Evolutionary conservation across 2,113 vertebrate species (phyloP).

Genomic region (Hydrolagus affinis): DNA sequence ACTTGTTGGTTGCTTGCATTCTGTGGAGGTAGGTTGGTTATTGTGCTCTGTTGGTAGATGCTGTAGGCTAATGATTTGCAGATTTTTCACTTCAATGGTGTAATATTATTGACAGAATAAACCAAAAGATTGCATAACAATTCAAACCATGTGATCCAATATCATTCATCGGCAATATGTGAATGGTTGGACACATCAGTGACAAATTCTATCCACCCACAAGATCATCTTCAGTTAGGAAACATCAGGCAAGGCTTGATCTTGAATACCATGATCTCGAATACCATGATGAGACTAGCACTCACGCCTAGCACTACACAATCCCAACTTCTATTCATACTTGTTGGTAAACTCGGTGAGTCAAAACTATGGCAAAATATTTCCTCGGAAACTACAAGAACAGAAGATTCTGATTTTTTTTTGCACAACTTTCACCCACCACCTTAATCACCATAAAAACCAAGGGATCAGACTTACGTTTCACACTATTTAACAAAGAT

Average conservation of each 20-base stretch:
- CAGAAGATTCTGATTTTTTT: neutral
- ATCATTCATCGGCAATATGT: too few species aligned
- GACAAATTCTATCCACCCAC: neutral
- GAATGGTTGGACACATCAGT: neutral
- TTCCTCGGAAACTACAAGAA: neutral
- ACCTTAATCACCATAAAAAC: conserved; percentile 35
- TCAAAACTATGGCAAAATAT: neutral
- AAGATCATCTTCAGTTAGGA: neutral
- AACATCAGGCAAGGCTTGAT: neutral
- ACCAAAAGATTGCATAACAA: neutral
- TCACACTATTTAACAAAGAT: conserved; percentile 56
- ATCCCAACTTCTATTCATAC: neutral
- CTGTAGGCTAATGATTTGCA: neutral
- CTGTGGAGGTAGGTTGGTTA: neutral
- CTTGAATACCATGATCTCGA: neutral
- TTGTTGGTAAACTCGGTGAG: neutral
- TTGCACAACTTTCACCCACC: neutral
- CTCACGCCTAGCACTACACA: neutral
- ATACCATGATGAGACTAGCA: neutral
- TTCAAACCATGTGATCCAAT: neutral
- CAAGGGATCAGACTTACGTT: conserved; percentile 55
- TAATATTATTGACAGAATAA: neutral
- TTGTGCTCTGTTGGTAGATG: neutral
- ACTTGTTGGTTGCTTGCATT: neutral
- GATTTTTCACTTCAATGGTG: neutral